Base-by-base conservation (phyloP, 2,113 vertebrate genomes). In the Stigmatopora argus region DNA sequence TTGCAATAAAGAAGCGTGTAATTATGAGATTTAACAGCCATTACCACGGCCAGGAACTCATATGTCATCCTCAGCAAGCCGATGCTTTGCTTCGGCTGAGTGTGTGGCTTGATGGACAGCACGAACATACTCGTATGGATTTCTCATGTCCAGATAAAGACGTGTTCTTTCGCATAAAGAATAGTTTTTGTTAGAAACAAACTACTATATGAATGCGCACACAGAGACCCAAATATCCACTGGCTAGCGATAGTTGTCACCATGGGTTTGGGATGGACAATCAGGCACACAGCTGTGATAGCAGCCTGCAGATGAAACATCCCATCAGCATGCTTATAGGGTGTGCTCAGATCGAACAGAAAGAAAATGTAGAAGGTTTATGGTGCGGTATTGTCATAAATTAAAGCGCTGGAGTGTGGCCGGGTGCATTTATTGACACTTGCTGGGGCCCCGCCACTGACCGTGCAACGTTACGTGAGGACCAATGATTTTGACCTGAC, bases 11-110 rank as follows among this genome's bases (percentile, higher is more conserved):
- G 95, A 94, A 88, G 94, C 93, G 91, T 98, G 97, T 98, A 99
- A 99, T 99, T 99, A 99, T 98, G 94, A 98, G 96, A 98, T 98
- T 99, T 98, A 97, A 99, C 96, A 99, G 96, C 97, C 95, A 99
- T 98, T 99, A 98, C 96, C 91, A 91, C 93, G 94, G 94, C 95
- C 96, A 96, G 97, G 94, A 95, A 94, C 94, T 99, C 95, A 92
- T 99, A 99, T 98, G 97, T 98, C 97, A 98, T 97, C 94, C 95
- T 97, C 95, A 96, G 96, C 93, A 93, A 94, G 94, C 92, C 93
- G 91, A 92, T 93, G 94, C 95, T 95, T 96, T 95, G 93, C 93
- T 86, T 92, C 69, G 60, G 79, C 81, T 82, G 70, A 77, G 78
- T 83, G 85, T 86, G 83, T 85, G 85, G 79, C 74, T 77, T 83